Base-by-base conservation (phyloP, 2,113 vertebrate species). In the Erpornis zantholeuca region DNA sequence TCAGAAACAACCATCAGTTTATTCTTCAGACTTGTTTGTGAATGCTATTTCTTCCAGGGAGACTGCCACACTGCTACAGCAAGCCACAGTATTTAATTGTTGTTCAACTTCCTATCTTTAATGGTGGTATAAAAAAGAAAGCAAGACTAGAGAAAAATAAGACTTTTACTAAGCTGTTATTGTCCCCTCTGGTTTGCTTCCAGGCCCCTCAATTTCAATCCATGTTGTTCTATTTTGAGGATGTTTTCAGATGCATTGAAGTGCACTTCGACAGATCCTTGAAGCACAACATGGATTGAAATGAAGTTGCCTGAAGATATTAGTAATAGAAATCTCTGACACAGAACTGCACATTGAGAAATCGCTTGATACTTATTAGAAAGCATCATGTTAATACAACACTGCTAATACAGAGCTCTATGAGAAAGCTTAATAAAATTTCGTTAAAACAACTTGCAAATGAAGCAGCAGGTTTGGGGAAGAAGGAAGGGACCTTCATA, bases 181-280 rank as follows among this genome's bases (percentile, higher is more conserved):
- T 60, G 44, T 57, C 47, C 59, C 47, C 36, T 83, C 47, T 14
- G 79, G 71, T 75, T 92, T 78, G 66, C 68, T 94, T 75, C 59
- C 38, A 96, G 94, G 78, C 29, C 45, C 40, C 88, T 96, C 91
- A 65, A 84, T 88, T 96, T 92, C 82, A 96, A 92, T 91, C 49
- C 81, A 38, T 72, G 69, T 45, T 78, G 49, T 31, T 88, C 77
- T 81, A 59, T 83, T 95, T 68, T 80, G 72, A 94, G 25, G 54
- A 90, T 76, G 73, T 81, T 93, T 92, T 87, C 72, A 76, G 66
- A 64, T 33, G 18, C 81, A 86, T 3, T 40, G 63, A 95, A 65
- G 85, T 89, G 83, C 94, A 76, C 60, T 68, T 73, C 4, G 19
- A 94, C 85, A 90, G 81, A 94, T 60, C 52, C 93, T 90, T 81